Base-by-base conservation (phyloP, 1,140 invertebrate species). In the Branchinecta lindahli region DNA sequence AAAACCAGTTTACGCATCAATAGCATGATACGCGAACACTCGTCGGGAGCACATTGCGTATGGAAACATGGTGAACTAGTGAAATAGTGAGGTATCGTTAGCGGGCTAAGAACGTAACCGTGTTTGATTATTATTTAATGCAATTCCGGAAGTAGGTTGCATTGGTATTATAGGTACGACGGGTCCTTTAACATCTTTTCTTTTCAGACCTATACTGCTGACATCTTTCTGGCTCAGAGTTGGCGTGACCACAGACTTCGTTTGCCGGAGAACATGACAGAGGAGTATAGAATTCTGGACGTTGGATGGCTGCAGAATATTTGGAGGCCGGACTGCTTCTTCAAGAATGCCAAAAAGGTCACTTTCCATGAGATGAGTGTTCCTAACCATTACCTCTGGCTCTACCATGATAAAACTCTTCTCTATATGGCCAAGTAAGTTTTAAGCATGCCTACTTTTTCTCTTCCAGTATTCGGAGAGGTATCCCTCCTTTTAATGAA, bases 341-440 rank as follows among this genome's bases (percentile, higher is more conserved):
- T 94, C 77, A 93, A 92, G 80, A 94, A 94, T 78, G 91, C 91
- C 47, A 94, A 94, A 78, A 90, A 90, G 77, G 91, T 94, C 44
- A 93, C 90, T 3, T 94, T 93, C 74, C 90, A 93, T 74, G 90
- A 93, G 81, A 94, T 94, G 91, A 92, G 89, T 76, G 91, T 94
- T 78, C 91, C 91, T 0, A 94, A 94, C 79, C 91, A 94, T 79
- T 94, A 94, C 80, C 81, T 92, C 4, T 93, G 91, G 91, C 77
- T 93, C 61, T 92, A 92, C 77, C 88, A 92, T 76, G 91, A 93
- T 75, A 92, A 92, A 78, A 92, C 90, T 0, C 78, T 92, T 68
- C 84, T 93, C 33, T 93, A 93, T 77, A 93, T 93, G 90, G 91
- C 89, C 33, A 93, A 92, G 87, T 91, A 82, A 84, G 84, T 79